Evolutionary conservation across 2,797 vertebrate genomes (phyloP), one percentile per base, ranked within the genome.

Genomic region (Poliocrania exsul): DNA sequence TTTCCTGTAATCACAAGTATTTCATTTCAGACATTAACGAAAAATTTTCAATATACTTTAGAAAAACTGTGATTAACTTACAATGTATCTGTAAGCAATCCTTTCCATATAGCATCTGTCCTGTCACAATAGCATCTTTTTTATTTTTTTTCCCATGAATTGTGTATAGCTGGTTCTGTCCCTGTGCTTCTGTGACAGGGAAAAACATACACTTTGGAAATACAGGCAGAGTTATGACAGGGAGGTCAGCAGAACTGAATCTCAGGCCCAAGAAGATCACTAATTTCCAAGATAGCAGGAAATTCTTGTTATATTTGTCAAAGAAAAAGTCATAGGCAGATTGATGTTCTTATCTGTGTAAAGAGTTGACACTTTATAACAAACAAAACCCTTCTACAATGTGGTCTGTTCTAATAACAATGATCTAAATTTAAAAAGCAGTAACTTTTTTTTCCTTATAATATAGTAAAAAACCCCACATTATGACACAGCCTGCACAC

Each of bases 1-100:
- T 96, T 97, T 97, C 91, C 84, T 88, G 94, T 97, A 97, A 97
- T 97, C 96, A 95, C 97, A 98, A 98, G 95, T 97, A 98, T 98
- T 98, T 98, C 86, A 96, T 91, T 97, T 95, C 73, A 86, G 94
- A 93, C 89, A 93, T 95, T 88, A 88, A 93, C 2, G 3, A 90
- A 71, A 90, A 72, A 66, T 92, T 93, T 90, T 81, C 86, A 86
- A 57, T 62, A 88, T 73, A 86, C 65, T 92, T 95, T 49, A 38
- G 87, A 70, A 93, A 95, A 95, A 12, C 77, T 82, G 80, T 89
- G 38, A 95, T 95, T 95, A 74, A 87, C 51, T 87, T 81, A 72
- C 44, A 66, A n/a, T 38, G 58, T 75, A 93, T 92, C 86, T 95
- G 46, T 78, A 62, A 94, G 82, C 54, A 92, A 79, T 91, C 26